phyloP scores from a whole-genome alignment of 2,113 vertebrate genomes.

The Chloebia gouldiae region DNA sequence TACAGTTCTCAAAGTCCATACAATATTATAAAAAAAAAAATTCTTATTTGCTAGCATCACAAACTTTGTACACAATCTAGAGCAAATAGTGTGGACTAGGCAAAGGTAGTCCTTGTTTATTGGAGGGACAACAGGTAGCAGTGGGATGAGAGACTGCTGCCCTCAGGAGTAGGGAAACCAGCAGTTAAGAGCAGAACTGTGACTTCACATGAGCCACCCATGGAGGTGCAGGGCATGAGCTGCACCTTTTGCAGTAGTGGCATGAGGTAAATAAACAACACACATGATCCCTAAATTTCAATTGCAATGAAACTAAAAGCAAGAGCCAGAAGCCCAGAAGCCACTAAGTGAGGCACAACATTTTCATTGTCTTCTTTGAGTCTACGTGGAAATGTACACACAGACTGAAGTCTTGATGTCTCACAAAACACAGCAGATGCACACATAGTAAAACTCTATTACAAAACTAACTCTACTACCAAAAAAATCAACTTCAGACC shows the following conservation, averaged over 20 bases:
- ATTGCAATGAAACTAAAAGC: not conserved
- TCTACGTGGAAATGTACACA: not conserved
- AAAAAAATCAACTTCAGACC: not conserved
- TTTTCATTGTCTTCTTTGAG: not conserved
- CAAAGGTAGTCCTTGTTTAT: not conserved
- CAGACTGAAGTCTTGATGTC: not conserved
- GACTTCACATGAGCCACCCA: accelerated
- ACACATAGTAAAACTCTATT: not conserved
- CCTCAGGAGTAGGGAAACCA: not conserved
- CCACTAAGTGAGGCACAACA: not conserved
- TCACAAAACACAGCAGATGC: not conserved
- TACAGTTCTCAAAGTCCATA: not conserved
- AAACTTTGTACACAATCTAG: not conserved
- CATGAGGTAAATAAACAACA: not conserved
- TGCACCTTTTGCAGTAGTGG: not conserved
- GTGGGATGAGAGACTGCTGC: not conserved
- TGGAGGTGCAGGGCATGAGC: not conserved
- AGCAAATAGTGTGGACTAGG: not conserved
- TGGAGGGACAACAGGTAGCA: not conserved
- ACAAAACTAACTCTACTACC: not conserved
- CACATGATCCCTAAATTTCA: not conserved
- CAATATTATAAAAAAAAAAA: not conserved
- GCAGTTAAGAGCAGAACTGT: not conserved
- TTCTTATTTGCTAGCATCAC: not conserved
- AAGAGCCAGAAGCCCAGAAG: not conserved